Conservation (phyloP, 1,140 invertebrate species). For the Popillia japonica region DNA sequence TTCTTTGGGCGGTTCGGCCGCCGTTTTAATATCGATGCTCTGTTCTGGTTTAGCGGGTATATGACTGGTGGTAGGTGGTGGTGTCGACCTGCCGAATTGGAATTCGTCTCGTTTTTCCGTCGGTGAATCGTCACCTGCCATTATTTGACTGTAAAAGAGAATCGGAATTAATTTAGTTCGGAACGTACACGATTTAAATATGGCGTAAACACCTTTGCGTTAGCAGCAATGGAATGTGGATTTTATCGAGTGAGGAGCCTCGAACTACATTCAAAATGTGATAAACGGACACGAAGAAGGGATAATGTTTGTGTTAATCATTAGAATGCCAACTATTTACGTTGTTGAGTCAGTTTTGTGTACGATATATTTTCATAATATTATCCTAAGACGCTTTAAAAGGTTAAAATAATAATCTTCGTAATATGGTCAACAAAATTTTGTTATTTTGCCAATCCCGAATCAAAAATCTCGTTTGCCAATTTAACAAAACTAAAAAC, state of each 20-base stretch:
- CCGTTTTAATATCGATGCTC: slow-evolving; percentile 16
- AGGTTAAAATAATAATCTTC: no score
- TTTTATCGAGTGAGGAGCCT: neutral
- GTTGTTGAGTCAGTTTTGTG: no score
- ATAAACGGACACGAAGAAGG: neutral
- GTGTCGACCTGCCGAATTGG: slow-evolving; percentile 9
- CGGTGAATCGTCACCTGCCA: slow-evolving; percentile 38
- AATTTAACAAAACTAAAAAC: no score
- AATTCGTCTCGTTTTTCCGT: slow-evolving; percentile 28
- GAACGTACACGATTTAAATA: neutral
- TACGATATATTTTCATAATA: no score
- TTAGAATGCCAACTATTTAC: neutral
- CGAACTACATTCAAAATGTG: neutral
- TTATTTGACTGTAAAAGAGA: slow-evolving; percentile 77
- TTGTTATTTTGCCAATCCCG: no score
- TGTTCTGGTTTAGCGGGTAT: neutral
- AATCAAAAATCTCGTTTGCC: no score
- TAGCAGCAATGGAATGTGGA: neutral
- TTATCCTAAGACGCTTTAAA: no score
- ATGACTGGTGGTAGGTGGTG: slow-evolving; percentile 30
- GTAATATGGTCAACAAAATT: no score
- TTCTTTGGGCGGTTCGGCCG: slow-evolving; percentile 19
- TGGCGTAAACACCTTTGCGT: neutral
- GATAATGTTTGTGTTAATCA: neutral
- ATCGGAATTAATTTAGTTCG: slow-evolving; percentile 63